Conservation (phyloP, 2,113 vertebrate species). For the Calyptomena viridis region DNA sequence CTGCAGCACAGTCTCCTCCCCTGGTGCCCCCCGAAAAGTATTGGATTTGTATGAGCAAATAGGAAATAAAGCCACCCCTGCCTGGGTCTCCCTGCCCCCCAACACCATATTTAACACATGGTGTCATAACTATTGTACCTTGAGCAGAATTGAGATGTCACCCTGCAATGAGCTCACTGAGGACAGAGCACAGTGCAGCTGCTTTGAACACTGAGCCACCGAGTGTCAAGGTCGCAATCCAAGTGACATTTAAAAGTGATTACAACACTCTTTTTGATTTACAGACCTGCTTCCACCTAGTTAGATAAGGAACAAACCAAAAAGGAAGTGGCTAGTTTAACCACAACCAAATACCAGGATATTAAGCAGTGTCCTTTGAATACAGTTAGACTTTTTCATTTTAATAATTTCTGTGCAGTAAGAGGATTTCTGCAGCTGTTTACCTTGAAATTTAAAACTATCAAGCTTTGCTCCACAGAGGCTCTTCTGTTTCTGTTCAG, state of each 20-base stretch:
- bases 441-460: neutral
- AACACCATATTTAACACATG: rapidly evolving
- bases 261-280: neutral
- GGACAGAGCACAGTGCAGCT: neutral
- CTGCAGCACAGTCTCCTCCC: neutral
- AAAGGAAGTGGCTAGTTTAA: neutral
- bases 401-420: neutral
- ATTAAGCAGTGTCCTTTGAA: neutral
- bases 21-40: neutral
- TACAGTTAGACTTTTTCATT: neutral
- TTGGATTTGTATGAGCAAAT: neutral
- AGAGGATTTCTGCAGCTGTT: constrained; percentile 31
- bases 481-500: neutral
- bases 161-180: neutral
- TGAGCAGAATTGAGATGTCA: neutral
- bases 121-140: rapidly evolving
- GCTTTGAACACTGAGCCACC: neutral
- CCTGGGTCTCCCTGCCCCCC: neutral
- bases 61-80: neutral
- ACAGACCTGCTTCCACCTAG: neutral
- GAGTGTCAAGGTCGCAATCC: neutral
- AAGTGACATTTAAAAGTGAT: neutral
- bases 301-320: neutral
- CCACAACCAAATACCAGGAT: neutral
- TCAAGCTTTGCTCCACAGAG: neutral